These are phyloP conservation scores for Parazoanthus darwini DNA, from an alignment of 92 coral and sea anemone species.

Conservation along the genomic window DNA sequence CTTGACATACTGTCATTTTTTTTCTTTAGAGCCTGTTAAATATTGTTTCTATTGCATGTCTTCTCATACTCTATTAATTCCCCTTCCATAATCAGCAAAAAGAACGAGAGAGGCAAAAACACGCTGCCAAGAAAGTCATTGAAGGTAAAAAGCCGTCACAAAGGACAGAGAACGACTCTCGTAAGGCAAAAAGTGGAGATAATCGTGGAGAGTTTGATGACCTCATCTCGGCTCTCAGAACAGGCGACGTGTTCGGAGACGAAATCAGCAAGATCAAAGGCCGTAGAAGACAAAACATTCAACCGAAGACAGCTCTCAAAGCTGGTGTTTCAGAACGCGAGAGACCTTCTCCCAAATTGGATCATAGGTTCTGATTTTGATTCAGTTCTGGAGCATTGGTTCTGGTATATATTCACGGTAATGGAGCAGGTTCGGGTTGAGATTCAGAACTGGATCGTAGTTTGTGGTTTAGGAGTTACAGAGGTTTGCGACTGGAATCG, in stretches of 20 bases:
- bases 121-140: constrained; percentile 83
- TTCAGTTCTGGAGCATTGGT: not conserved
- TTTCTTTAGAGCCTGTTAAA: no score
- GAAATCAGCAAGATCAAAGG: constrained; percentile 96
- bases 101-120: constrained; percentile 95
- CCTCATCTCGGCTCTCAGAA: constrained; percentile 94
- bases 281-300: constrained; percentile 77
- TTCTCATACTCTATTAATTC: not conserved
- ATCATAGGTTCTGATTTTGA: constrained; percentile 7
- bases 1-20: no score
- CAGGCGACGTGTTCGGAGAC: constrained; percentile 99
- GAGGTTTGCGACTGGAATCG: not conserved
- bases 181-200: constrained; percentile 54
- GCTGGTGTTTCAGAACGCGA: constrained; percentile 83
- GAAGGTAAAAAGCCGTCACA: constrained; percentile 52
- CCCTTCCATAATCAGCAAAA: constrained; percentile 67
- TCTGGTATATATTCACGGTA: not conserved
- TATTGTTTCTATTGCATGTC: not conserved
- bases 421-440: not conserved
- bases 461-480: not conserved
- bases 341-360: constrained; percentile 63
- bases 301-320: constrained; percentile 57
- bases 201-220: constrained; percentile 99
- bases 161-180: constrained; percentile 46
- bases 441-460: not conserved